These are phyloP conservation scores for Eulemur rubriventer DNA, from an alignment of 2,797 vertebrate genomes.

Conservation along the genomic window DNA sequence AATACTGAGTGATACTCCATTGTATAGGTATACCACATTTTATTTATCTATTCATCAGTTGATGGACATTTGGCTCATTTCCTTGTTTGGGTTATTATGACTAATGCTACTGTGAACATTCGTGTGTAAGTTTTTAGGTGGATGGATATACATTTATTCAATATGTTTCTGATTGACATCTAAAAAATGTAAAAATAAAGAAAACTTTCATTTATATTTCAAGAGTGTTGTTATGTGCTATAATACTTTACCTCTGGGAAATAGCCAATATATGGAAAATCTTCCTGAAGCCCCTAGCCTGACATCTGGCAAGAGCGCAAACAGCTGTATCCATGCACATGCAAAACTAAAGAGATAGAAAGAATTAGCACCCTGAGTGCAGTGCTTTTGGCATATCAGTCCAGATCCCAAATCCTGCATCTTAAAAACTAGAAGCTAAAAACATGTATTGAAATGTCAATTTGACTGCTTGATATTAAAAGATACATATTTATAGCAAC, in stretches of 20 bases:
- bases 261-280: slow-evolving; percentile 89
- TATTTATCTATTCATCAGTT: neutral
- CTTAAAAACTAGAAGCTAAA: slow-evolving; percentile 86
- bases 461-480: slow-evolving; percentile 41
- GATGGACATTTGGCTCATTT: neutral
- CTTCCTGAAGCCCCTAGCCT: slow-evolving; percentile 86
- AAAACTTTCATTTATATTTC: slow-evolving; percentile 54
- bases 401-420: slow-evolving; percentile 80
- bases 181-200: slow-evolving; percentile 4
- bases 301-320: slow-evolving; percentile 91
- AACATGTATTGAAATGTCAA: slow-evolving; percentile 43
- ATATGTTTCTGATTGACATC: slow-evolving; percentile 28
- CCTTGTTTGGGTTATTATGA: neutral
- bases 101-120: neutral
- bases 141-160: neutral
- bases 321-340: slow-evolving; percentile 90
- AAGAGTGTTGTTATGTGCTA: slow-evolving; percentile 52
- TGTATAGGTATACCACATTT: neutral
- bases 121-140: neutral
- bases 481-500: neutral
- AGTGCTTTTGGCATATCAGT: slow-evolving; percentile 89
- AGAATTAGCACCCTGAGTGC: slow-evolving; percentile 83
- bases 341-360: slow-evolving; percentile 83
- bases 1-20: neutral
- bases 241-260: slow-evolving; percentile 88